These are phyloP conservation scores for Procambarus clarkii DNA, from an alignment of 1,140 invertebrate genomes.

Conservation along the genomic window DNA sequence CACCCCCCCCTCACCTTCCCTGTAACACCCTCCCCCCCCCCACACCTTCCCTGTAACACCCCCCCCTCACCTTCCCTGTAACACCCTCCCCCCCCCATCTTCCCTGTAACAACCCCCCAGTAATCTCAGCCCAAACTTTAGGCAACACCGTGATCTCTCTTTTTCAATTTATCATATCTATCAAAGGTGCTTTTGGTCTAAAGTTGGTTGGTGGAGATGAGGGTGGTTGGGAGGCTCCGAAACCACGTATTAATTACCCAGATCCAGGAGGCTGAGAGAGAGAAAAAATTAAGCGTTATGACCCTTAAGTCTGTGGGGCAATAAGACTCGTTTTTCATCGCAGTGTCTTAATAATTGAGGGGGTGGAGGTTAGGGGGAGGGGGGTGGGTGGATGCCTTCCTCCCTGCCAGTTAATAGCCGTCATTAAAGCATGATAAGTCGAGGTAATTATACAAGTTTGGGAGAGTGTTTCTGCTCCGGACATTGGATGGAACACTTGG, in stretches of 20 bases:
- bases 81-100: not conserved
- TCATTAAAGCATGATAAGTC: constrained; percentile 66
- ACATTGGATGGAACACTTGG: constrained; percentile 24
- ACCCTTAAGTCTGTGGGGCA: constrained; percentile 13
- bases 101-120: not conserved
- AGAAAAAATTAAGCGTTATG: constrained; percentile 11
- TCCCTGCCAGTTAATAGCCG: constrained; percentile 57
- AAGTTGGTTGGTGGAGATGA: too few relatives aligned
- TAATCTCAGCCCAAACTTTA: not conserved
- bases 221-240: constrained; percentile 12
- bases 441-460: constrained; percentile 65
- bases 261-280: not conserved
- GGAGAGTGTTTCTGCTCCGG: constrained; percentile 13
- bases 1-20: not conserved
- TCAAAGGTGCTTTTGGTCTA: constrained; percentile 13
- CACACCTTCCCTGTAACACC: too few relatives aligned
- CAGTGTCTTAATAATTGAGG: constrained; percentile 51
- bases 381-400: constrained; percentile 15
- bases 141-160: not conserved
- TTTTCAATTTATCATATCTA: constrained; percentile 38
- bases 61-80: not conserved
- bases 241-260: constrained; percentile 30
- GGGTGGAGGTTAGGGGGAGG: too few relatives aligned
- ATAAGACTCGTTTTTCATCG: constrained; percentile 53
- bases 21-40: too few relatives aligned